These are phyloP conservation scores for Propithecus perrieri DNA, from an alignment of 2,797 vertebrate species.

Conservation along the genomic window DNA sequence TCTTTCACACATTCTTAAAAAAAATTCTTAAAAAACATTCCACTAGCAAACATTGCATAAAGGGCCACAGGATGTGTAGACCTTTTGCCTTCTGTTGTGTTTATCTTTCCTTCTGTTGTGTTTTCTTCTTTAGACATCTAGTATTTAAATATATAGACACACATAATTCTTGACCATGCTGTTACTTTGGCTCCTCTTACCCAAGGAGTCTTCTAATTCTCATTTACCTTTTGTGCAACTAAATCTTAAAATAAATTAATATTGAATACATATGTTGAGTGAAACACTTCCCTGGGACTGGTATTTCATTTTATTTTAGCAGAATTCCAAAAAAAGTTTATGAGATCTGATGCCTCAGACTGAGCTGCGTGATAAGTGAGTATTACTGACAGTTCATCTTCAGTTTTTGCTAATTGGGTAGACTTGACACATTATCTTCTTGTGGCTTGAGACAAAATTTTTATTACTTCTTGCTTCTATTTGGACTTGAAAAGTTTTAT, in stretches of 20 bases:
- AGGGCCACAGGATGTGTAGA: constrained; percentile 50
- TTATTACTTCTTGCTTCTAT: background rate
- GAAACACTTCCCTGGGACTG: constrained; percentile 38
- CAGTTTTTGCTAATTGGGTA: background rate
- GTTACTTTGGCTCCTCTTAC: constrained; percentile 67
- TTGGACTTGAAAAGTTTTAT: background rate
- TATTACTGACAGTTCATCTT: background rate
- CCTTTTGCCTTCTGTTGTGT: constrained; percentile 69
- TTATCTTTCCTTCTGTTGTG: constrained; percentile 51
- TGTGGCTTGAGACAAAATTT: background rate
- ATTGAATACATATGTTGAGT: constrained; percentile 65
- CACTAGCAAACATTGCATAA: constrained; percentile 27
- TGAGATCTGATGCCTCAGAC: background rate
- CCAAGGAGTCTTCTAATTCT: constrained; percentile 66
- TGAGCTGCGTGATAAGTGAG: background rate
- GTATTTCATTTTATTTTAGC: background rate
- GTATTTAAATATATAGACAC: constrained; percentile 48
- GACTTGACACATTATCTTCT: background rate
- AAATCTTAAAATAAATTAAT: constrained; percentile 82
- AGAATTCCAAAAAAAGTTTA: background rate
- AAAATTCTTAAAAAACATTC: background rate
- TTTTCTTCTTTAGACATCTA: constrained; percentile 68
- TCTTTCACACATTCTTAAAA: background rate
- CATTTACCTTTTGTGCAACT: constrained; percentile 71
- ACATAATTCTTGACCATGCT: constrained; percentile 48